A percentile compares a stretch with the other conserved stretches of the same genome.
Conservation (phyloP, 2,113 vertebrate genomes). For the Brachirus orientalis region DNA sequence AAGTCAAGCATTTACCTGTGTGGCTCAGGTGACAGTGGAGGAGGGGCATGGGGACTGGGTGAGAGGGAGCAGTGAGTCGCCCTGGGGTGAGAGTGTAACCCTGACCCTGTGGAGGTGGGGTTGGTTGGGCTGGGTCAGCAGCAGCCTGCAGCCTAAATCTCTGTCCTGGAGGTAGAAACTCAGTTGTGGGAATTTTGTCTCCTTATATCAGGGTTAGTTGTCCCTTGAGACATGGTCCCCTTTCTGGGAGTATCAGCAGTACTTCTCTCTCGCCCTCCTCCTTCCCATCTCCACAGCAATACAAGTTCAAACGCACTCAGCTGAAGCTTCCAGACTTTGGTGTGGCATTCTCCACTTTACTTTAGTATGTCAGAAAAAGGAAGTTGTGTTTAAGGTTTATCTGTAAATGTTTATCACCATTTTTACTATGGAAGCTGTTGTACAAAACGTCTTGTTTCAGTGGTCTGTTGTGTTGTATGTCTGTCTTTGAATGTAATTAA, state of each 20-base stretch:
- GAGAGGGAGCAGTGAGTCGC: slow-evolving; percentile 50
- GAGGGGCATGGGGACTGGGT: slow-evolving; percentile 46
- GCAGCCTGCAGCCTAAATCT: slow-evolving; percentile 14
- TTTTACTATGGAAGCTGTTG: too few relatives aligned
- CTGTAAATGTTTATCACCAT: too few relatives aligned
- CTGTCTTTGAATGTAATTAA: too few relatives aligned
- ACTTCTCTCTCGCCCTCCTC: neutral
- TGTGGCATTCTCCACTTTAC: too few relatives aligned
- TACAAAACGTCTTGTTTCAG: too few relatives aligned
- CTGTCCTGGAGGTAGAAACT: slow-evolving; percentile 52
- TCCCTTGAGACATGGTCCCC: slow-evolving; percentile 55
- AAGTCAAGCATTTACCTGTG: slow-evolving; percentile 83
- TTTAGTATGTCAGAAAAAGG: too few relatives aligned
- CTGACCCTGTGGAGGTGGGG: slow-evolving; percentile 64
- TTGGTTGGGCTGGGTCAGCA: slow-evolving; percentile 18
- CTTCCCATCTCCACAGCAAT: slow-evolving; percentile 16
- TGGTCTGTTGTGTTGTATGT: too few relatives aligned
- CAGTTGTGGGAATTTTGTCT: slow-evolving; percentile 66
- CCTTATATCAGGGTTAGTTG: slow-evolving; percentile 46
- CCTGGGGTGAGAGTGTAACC: slow-evolving; percentile 61
- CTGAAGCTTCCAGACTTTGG: neutral
- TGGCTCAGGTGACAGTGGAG: slow-evolving; percentile 83
- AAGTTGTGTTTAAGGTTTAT: too few relatives aligned
- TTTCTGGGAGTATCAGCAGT: slow-evolving; percentile 40
- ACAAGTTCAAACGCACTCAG: slow-evolving; percentile 43